These are phyloP conservation scores for Verasper variegatus DNA, from an alignment of 2,113 vertebrate genomes.

Conservation along the genomic window DNA sequence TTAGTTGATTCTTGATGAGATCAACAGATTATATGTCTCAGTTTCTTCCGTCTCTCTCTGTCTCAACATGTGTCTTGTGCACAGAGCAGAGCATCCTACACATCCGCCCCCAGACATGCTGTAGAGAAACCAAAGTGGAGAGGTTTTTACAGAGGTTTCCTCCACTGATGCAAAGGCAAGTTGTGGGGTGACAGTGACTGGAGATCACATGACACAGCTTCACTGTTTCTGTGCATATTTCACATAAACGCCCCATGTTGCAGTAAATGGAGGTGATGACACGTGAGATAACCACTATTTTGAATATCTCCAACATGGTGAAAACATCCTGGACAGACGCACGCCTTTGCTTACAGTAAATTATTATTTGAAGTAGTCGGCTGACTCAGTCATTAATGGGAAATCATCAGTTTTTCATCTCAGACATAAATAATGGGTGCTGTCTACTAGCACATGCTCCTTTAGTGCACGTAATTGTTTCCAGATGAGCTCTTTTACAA, in stretches of 20 bases:
- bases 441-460: constrained; percentile 6
- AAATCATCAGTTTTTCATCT: constrained; percentile 54
- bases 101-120: neutral
- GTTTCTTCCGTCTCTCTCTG: constrained; percentile 4
- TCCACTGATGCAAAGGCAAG: constrained; percentile 4
- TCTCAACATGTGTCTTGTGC: neutral
- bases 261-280: neutral
- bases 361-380: constrained; percentile 41
- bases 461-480: constrained; percentile 44
- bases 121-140: constrained; percentile 33
- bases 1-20: neutral
- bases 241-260: constrained; percentile 42
- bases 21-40: neutral
- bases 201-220: constrained; percentile 32
- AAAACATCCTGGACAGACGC: constrained; percentile 23
- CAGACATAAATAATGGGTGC: constrained; percentile 18
- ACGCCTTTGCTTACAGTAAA: constrained; percentile 60
- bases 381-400: constrained; percentile 61
- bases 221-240: constrained; percentile 19
- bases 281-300: constrained; percentile 36
- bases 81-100: constrained; percentile 44
- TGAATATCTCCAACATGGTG: constrained; percentile 48
- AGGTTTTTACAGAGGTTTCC: constrained; percentile 52
- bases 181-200: constrained; percentile 24
- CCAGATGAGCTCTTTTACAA: constrained; percentile 38